These are phyloP conservation scores for Amphilophus citrinellus DNA, from an alignment of 2,113 vertebrate genomes.

Conservation along the genomic window DNA sequence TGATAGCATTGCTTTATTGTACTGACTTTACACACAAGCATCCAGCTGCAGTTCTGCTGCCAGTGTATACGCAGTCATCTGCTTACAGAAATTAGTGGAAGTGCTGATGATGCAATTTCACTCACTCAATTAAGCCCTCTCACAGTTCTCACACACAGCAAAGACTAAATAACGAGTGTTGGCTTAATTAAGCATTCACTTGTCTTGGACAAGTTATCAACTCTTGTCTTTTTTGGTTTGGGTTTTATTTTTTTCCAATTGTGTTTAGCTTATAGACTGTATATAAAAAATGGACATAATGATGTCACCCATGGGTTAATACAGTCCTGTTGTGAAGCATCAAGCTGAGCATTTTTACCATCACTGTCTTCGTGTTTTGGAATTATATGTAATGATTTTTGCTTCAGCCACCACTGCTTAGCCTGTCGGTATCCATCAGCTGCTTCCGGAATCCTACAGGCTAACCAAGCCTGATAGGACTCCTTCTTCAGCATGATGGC, in stretches of 20 bases:
- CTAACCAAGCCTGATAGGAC: too few species aligned
- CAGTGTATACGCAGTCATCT: too few species aligned
- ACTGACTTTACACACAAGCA: neutral
- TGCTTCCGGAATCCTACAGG: too few species aligned
- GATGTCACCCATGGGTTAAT: neutral
- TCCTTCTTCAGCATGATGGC: too few species aligned
- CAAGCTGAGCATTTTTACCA: neutral
- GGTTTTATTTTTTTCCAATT: neutral
- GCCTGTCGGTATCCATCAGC: too few species aligned
- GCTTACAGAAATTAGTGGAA: neutral
- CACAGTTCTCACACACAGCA: neutral
- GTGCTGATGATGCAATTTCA: neutral
- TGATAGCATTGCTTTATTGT: neutral
- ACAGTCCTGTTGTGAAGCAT: neutral
- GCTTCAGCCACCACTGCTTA: too few species aligned
- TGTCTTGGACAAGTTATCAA: neutral
- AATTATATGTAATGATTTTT: neutral
- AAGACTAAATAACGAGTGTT: neutral
- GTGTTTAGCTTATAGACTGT: neutral
- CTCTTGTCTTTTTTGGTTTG: too few species aligned
- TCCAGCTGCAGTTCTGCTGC: neutral
- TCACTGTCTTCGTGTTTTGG: neutral
- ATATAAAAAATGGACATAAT: neutral
- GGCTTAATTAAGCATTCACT: neutral
- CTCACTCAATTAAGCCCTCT: neutral